phyloP scores from a whole-genome alignment of 1,140 invertebrate genomes.

The Drosophila ficusphila region DNA sequence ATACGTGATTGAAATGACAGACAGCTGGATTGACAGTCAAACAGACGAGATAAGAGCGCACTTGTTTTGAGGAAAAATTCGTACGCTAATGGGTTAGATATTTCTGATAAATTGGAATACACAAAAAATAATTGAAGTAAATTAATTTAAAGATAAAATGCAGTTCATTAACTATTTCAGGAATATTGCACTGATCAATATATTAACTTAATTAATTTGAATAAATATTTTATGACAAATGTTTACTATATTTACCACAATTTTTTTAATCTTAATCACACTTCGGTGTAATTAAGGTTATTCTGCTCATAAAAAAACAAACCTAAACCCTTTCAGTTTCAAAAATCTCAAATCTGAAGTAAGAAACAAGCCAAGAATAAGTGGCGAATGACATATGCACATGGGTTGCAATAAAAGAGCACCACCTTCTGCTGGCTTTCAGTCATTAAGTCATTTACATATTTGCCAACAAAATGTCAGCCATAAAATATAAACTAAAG shows the following conservation, averaged over 20 bases:
- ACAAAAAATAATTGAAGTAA: too few species aligned
- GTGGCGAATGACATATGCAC: conserved; percentile 12
- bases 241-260: too few species aligned
- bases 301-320: too few species aligned
- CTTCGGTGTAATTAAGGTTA: too few species aligned
- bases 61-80: neutral
- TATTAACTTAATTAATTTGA: too few species aligned
- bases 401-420: conserved; percentile 17
- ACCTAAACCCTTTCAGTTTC: too few species aligned
- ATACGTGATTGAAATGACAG: conserved; percentile 35
- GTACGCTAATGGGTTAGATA: too few species aligned
- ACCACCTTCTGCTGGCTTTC: conserved; percentile 46
- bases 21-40: conserved; percentile 34
- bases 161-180: too few species aligned
- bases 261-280: too few species aligned
- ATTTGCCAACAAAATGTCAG: conserved; percentile 67
- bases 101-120: too few species aligned
- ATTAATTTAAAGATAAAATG: too few species aligned
- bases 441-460: conserved; percentile 71
- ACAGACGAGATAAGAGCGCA: conserved; percentile 18
- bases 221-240: too few species aligned
- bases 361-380: neutral
- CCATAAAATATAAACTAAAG: conserved; percentile 63
- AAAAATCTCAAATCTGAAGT: neutral
- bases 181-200: neutral